Conservation (phyloP, 2,888 invertebrate species). For the Drosophila neotestacea region DNA sequence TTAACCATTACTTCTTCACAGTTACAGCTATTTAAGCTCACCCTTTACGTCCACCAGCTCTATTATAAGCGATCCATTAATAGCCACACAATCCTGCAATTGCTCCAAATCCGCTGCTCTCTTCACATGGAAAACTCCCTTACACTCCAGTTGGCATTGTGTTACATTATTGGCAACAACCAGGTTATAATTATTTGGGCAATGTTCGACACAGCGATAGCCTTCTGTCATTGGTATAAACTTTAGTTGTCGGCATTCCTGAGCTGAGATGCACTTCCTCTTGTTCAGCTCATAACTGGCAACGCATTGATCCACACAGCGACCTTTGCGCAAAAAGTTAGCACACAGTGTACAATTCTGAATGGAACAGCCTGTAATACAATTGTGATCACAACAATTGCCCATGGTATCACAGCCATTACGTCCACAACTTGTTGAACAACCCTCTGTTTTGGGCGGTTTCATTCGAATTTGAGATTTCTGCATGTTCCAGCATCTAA, state of each 20-base stretch:
- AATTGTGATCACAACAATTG: slow-evolving; percentile 92
- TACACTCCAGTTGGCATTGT: slow-evolving; percentile 69
- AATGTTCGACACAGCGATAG: slow-evolving; percentile 88
- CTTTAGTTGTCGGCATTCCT: slow-evolving; percentile 62
- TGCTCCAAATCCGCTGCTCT: slow-evolving; percentile 66
- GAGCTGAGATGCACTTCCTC: slow-evolving; percentile 62
- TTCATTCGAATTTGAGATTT: slow-evolving; percentile 52
- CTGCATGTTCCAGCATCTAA: slow-evolving; percentile 92
- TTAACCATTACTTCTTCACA: no score
- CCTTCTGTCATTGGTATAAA: slow-evolving; percentile 61
- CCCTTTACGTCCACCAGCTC: slow-evolving; percentile 75
- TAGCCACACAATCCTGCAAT: slow-evolving; percentile 89
- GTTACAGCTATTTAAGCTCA: slow-evolving; percentile 27
- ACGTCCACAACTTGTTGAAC: slow-evolving; percentile 86
- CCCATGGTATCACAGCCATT: slow-evolving; percentile 86
- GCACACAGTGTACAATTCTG: slow-evolving; percentile 86
- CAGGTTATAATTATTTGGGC: slow-evolving; percentile 87
- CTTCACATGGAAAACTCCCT: slow-evolving; percentile 66
- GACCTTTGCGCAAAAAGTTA: slow-evolving; percentile 68
- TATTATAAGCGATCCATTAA: slow-evolving; percentile 90
- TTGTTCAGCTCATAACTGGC: slow-evolving; percentile 59
- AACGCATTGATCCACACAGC: slow-evolving; percentile 71
- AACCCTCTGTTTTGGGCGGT: slow-evolving; percentile 74
- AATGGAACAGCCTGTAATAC: slow-evolving; percentile 92
- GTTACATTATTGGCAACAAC: slow-evolving; percentile 12